A percentile compares a stretch with the other conserved stretches of the same genome.
These are phyloP conservation scores for Manis pentadactyla DNA, from an alignment of 2,797 vertebrate species.

Conservation along the genomic window DNA sequence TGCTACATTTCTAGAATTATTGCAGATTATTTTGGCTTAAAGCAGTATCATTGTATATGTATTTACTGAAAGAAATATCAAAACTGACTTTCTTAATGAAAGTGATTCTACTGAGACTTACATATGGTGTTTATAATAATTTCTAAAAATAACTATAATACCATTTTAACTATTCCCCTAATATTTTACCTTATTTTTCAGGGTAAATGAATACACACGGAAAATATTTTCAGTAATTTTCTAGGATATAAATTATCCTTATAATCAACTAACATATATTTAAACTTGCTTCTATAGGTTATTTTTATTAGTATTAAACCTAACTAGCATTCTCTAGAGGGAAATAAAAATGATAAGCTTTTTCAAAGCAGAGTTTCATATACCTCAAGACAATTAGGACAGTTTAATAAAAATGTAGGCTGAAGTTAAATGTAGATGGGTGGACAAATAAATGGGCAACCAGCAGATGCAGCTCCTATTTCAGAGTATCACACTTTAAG, in stretches of 20 bases:
- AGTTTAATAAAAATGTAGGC: not conserved
- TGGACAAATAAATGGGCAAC: not conserved
- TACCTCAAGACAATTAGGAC: not conserved
- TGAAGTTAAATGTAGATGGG: not conserved
- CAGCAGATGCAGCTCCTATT: not conserved
- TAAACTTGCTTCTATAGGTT: not conserved
- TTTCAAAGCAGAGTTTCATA: not conserved
- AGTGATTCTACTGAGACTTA: not conserved
- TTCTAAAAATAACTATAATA: conserved; percentile 25
- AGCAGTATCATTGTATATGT: not conserved
- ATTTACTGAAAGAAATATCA: not conserved
- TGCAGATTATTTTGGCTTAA: not conserved
- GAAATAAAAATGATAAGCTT: not conserved
- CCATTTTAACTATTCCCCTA: not conserved
- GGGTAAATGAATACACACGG: not conserved
- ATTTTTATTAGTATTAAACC: not conserved
- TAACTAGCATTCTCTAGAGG: not conserved
- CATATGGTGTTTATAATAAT: not conserved
- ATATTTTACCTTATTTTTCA: not conserved
- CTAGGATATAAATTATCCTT: not conserved
- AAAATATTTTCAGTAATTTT: not conserved
- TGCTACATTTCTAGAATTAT: not conserved
- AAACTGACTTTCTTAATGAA: not conserved
- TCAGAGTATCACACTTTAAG: not conserved
- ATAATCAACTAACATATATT: not conserved